Base-by-base conservation (phyloP, 2,113 vertebrate genomes). In the Crotalus horridus region DNA sequence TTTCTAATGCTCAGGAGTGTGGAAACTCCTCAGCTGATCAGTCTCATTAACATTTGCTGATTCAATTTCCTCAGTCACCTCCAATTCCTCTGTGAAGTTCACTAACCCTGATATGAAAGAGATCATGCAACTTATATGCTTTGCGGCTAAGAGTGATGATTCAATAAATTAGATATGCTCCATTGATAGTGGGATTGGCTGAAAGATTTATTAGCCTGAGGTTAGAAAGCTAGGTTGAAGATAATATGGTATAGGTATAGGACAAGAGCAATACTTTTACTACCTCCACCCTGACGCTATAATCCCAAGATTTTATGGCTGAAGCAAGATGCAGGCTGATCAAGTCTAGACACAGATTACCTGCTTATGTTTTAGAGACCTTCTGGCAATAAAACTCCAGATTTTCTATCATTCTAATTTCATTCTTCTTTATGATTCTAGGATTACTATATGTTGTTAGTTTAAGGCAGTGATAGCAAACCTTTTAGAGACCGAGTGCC, bases 1-100 rank as follows among this genome's bases (percentile, higher is more conserved):
- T 33, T 33, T 48, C 46, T 87, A 87, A 93, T 90, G 89, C 92
- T 90, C 92, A 90, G 11, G 48, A 90, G 53, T 64, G 81, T 90
- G 89, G 92, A 93, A 93, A 93, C 89, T 93, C 89, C 89, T 89
- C 74, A 93, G 89, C 43, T 89, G 88, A 89, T 85, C 55, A 17
- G 92, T 43, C 90, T 53, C 24, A 11, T 81, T 87, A 85, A n/a
- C 55, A 29, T 93, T 89, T 58, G 69, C 54, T 61, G 90, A 93
- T 87, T 90, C 56, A 87, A 64, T 93, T 90, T 90, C 89, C 46
- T 85, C 43, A 17, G 54, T 85, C 54, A 54, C 55, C 69, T 93
- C 29, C 92, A 86, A 87, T 46, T 86, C 81, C n/a, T 90, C 89
- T 43, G 20, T 87, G 81, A 81, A 93, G 64, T 90, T 85, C 86